Conservation (phyloP, 2,797 vertebrate species). For the Nannoperca obscura region DNA sequence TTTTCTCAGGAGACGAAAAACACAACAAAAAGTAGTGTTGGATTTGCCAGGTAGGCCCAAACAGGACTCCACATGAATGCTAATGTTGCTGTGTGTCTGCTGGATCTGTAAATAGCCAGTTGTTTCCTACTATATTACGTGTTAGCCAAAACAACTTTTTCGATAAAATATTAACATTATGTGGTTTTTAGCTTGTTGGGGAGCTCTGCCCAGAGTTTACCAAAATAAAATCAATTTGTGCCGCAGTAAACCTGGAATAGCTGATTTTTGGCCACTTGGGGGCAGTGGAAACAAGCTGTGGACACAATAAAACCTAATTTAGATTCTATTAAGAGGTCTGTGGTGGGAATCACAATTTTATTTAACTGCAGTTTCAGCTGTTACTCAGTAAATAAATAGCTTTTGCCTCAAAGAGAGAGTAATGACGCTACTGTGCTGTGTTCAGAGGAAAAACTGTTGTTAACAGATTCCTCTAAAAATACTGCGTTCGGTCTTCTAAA, state of each 20-base stretch:
- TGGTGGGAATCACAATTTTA: neutral
- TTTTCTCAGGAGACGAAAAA: neutral
- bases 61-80: neutral
- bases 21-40: neutral
- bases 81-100: neutral
- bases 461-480: neutral
- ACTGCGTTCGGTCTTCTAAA: neutral
- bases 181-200: neutral
- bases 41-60: neutral
- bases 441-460: neutral
- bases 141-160: neutral
- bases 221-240: neutral
- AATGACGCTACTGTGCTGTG: neutral
- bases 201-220: too few species aligned
- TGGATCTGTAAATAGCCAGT: neutral
- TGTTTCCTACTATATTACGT: neutral
- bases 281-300: neutral
- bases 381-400: neutral
- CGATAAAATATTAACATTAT: neutral
- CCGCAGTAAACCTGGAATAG: neutral
- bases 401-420: neutral
- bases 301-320: too few species aligned
- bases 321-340: neutral
- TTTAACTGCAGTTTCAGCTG: neutral
- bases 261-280: neutral